phyloP scores from a whole-genome alignment of 2,113 vertebrate species.

The Toxostoma redivivum region DNA sequence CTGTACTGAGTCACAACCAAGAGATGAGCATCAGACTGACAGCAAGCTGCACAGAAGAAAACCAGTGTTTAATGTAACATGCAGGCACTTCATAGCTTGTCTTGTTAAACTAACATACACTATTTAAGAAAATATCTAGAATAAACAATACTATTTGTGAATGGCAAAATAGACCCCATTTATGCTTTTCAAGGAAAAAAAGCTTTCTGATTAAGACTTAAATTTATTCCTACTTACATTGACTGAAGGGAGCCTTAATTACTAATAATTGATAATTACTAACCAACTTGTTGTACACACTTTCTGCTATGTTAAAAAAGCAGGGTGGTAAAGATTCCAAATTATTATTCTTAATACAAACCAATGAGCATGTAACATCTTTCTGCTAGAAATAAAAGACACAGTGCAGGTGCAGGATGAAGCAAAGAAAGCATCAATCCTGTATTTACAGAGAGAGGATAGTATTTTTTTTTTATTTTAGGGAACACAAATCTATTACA shows the following conservation, averaged over 20 bases:
- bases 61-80: background rate
- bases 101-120: background rate
- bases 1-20: background rate
- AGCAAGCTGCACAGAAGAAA: background rate
- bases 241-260: background rate
- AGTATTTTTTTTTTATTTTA: background rate
- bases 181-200: background rate
- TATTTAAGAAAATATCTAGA: background rate
- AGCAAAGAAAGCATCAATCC: background rate
- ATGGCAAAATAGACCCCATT: background rate
- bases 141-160: background rate
- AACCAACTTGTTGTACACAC: background rate
- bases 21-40: background rate
- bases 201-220: background rate
- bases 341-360: background rate
- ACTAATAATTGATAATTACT: background rate
- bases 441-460: background rate
- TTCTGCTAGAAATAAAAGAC: background rate
- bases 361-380: background rate
- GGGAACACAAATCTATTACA: background rate
- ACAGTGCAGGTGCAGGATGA: background rate
- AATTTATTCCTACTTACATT: background rate
- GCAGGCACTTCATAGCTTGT: background rate
- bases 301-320: background rate
- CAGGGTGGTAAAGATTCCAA: background rate